These are phyloP conservation scores for Drosophila pachea DNA, from an alignment of 1,140 invertebrate genomes.

Conservation along the genomic window DNA sequence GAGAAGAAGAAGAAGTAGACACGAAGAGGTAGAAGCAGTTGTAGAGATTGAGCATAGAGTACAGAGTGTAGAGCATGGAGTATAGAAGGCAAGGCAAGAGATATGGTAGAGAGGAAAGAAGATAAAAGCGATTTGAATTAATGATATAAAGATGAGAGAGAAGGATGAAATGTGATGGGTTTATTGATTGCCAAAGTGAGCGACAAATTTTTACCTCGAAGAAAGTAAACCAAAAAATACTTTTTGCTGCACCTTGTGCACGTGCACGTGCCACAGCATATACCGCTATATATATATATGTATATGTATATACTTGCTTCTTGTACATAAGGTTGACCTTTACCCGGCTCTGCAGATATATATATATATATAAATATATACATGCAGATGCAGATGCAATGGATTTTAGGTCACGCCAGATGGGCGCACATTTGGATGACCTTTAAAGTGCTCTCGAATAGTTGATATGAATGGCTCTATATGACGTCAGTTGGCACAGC, in stretches of 20 bases:
- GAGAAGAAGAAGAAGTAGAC: too few species aligned
- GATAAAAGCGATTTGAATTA: too few species aligned
- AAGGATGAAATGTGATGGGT: too few species aligned
- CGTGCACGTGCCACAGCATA: neutral
- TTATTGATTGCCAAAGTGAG: too few species aligned
- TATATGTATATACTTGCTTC: neutral
- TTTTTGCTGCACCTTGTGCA: neutral
- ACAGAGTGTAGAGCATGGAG: too few species aligned
- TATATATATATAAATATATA: neutral
- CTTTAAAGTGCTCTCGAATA: constrained; percentile 25
- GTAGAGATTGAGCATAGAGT: too few species aligned
- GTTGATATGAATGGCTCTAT: constrained; percentile 13
- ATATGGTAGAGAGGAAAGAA: too few species aligned
- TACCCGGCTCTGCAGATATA: neutral
- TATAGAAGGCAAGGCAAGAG: too few species aligned
- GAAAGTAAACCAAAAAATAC: neutral
- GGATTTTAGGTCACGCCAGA: constrained; percentile 27
- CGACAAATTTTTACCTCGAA: neutral
- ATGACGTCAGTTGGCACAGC: constrained; percentile 2
- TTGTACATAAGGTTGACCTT: constrained; percentile 3
- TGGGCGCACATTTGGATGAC: constrained; percentile 17
- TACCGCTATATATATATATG: neutral
- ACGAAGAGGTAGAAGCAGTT: too few species aligned
- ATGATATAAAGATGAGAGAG: too few species aligned
- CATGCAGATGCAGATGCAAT: constrained; percentile 16